Evolutionary conservation across 2,113 vertebrate genomes (phyloP), one percentile per base, ranked within the genome.

Genomic region (Panthera tigris): DNA sequence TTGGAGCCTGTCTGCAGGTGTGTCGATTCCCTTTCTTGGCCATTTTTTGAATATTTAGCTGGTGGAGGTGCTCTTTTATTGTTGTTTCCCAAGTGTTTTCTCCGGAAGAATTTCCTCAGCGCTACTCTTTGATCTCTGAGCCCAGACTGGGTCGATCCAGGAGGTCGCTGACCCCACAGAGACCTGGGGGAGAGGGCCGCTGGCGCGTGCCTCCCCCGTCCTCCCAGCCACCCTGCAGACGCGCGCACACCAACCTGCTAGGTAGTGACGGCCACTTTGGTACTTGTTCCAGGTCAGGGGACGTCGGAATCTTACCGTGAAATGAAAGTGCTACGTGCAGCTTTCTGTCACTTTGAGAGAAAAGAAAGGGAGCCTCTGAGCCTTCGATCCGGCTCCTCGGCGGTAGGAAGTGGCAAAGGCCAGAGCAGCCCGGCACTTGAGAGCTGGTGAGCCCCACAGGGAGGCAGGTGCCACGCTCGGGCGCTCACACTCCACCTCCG

Each of bases 261-360:
- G 31, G 36, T 2, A 13, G 31, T 18, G 21, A 29, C 2, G 0
- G 6, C 33, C 3, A 11, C 29, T 31, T 21, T 12, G 25, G 27
- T 18, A 25, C 41, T 48, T 36, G 3, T 23, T 50, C 5, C 25
- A 1, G 2, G 0, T 65, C 25, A 36, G 25, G 36, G 33, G 33
- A 18, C 1, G 3, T 18, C 33, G 61, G n/a, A 74, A 10, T 31
- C 33, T 61, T 27, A 33, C 7, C 27, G 15, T 9, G 39, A 50
- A 74, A 3, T 74, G 5, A n/a, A 45, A 84, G 81, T 52, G 41
- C 39, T 25, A 65, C 8, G 14, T 29, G 25, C 16, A 13, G 39
- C 41, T 21, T 31, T 11, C 1, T 0, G 3, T 39, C 15, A 21
- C 25, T 45, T 29, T 61, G 57, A 61, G 52, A 74, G 69, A 63